Evolutionary conservation across 2,113 vertebrate species (phyloP).

Genomic region (Eurystomus gularis): DNA sequence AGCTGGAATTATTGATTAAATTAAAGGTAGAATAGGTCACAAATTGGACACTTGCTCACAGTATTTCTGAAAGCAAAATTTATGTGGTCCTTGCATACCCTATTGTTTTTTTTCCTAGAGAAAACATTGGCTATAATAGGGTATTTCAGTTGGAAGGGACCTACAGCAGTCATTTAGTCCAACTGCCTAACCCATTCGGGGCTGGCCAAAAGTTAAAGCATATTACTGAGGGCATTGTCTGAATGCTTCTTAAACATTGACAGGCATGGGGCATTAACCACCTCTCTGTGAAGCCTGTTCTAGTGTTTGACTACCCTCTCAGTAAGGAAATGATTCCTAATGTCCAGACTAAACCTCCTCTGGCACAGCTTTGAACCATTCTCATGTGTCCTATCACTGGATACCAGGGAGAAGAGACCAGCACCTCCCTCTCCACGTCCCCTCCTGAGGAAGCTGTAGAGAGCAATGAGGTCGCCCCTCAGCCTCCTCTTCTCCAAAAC

Average conservation of each 20-base stretch:
- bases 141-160: not conserved
- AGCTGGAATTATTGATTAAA: not conserved
- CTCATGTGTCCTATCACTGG: no score
- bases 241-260: no score
- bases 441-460: no score
- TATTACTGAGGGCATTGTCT: no score
- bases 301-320: no score
- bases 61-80: not conserved
- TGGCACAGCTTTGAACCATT: no score
- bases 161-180: not conserved
- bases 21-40: not conserved
- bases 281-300: not conserved
- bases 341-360: no score
- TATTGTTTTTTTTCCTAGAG: not conserved
- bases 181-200: no score
- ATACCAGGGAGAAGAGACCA: no score
- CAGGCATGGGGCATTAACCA: not conserved
- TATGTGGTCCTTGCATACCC: not conserved
- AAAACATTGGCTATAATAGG: not conserved
- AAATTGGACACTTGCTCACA: not conserved
- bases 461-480: not conserved
- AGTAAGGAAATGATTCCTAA: no score
- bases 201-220: no score
- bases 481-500: not conserved
- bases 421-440: no score